Percentiles rank a stretch among this genome's conserved stretches.
Conservation (phyloP, 1,140 invertebrate genomes). For the Oncopodura yosiiana region DNA sequence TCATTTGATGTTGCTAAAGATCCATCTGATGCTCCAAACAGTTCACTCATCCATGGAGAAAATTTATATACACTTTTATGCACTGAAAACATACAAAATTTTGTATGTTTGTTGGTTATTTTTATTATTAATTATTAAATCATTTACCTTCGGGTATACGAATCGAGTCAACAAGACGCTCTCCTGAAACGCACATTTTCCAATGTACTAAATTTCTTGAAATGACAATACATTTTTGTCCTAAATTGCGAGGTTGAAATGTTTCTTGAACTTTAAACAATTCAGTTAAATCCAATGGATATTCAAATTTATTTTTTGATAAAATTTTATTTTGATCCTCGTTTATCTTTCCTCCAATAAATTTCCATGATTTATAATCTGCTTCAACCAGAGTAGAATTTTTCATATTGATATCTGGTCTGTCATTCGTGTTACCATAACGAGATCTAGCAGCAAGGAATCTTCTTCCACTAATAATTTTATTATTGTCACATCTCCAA, state of each 20-base stretch:
- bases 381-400: too few relatives aligned
- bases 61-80: constrained; percentile 53
- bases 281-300: constrained; percentile 37
- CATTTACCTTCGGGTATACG: constrained; percentile 42
- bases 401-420: too few relatives aligned
- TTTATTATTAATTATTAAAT: not conserved
- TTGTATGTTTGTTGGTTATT: not conserved
- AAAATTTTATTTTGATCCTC: too few relatives aligned
- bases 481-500: too few relatives aligned
- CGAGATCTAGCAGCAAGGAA: constrained; percentile 1
- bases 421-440: too few relatives aligned
- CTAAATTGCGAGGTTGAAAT: constrained; percentile 13
- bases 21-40: not conserved
- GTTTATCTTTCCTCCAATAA: too few relatives aligned
- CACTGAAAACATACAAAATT: constrained; percentile 40
- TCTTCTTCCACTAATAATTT: too few relatives aligned
- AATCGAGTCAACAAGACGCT: constrained; percentile 36
- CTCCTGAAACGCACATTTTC: constrained; percentile 42
- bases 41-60: constrained; percentile 41
- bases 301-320: constrained; percentile 17
- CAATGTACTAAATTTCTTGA: constrained; percentile 56
- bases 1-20: constrained; percentile 6
- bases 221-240: constrained; percentile 46
- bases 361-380: too few relatives aligned
- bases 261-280: constrained; percentile 26